Conservation (phyloP, 2,888 invertebrate species). For the Zaprionus lineosus region DNA sequence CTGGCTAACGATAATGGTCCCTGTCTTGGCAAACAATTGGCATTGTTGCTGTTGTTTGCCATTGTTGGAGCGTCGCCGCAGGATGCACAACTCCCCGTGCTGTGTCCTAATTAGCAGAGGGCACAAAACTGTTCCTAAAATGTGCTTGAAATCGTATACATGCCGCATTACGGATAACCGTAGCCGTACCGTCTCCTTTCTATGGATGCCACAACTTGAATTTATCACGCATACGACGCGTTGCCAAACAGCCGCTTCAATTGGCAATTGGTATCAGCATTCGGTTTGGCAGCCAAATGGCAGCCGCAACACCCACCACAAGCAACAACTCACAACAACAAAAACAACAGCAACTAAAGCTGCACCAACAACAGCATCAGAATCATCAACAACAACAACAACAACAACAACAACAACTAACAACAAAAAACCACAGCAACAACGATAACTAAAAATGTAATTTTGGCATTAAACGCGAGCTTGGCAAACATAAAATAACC, state of each 20-base stretch:
- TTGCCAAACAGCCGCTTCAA: constrained; percentile 49
- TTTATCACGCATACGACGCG: constrained; percentile 61
- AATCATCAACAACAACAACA: constrained; percentile 6
- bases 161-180: constrained; percentile 39
- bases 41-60: constrained; percentile 36
- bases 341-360: constrained; percentile 10
- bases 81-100: constrained; percentile 40
- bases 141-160: constrained; percentile 27
- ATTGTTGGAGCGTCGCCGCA: constrained; percentile 31
- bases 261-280: constrained; percentile 19
- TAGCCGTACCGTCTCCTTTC: no score
- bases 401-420: constrained; percentile 12
- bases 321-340: constrained; percentile 11
- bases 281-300: constrained; percentile 1
- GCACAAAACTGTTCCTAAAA: constrained; percentile 31
- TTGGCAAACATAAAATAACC: constrained; percentile 72
- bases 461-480: constrained; percentile 72
- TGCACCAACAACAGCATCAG: no score
- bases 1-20: constrained; percentile 60
- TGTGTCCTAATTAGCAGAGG: constrained; percentile 62
- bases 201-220: constrained; percentile 39
- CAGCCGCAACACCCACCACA: neutral
- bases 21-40: constrained; percentile 68
- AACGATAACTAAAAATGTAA: constrained; percentile 70
- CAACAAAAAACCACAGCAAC: constrained; percentile 4